Conservation (phyloP, 2,797 vertebrate genomes). For the Avahi laniger region DNA sequence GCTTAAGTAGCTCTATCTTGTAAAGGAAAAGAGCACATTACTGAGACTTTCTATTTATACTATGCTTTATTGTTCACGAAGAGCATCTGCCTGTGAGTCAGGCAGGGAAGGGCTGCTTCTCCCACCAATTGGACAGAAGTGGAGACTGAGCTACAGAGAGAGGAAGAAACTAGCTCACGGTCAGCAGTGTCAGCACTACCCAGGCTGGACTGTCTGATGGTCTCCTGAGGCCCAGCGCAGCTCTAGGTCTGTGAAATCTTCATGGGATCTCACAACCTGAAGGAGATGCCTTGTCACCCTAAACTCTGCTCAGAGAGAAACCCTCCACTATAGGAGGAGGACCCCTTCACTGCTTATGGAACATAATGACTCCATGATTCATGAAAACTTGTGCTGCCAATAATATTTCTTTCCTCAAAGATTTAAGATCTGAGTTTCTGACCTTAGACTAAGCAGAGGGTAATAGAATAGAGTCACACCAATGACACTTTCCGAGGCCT, state of each 20-base stretch:
- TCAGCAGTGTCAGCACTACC: background rate
- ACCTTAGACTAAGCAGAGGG: slow-evolving; percentile 37
- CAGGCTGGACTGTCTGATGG: too few species aligned
- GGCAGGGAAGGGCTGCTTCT: background rate
- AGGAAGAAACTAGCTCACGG: background rate
- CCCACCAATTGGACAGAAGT: background rate
- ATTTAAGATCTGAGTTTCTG: slow-evolving; percentile 34
- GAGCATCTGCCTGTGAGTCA: background rate
- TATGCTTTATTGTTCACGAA: background rate
- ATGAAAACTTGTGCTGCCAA: background rate
- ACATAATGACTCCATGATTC: background rate
- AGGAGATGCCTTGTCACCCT: background rate
- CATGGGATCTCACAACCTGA: background rate
- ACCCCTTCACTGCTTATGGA: background rate
- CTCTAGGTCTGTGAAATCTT: background rate
- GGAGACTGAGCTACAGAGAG: background rate
- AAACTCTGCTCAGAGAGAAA: background rate
- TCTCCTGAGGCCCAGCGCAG: background rate
- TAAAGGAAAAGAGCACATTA: background rate
- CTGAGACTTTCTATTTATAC: background rate
- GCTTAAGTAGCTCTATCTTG: background rate
- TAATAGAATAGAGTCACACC: slow-evolving; percentile 42
- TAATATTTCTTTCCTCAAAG: background rate
- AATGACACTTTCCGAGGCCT: background rate
- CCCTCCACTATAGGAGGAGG: too few species aligned